Evolutionary conservation across 2,113 vertebrate genomes (phyloP), one percentile per base, ranked within the genome.

Genomic region (Opisthocomus hoazin): DNA sequence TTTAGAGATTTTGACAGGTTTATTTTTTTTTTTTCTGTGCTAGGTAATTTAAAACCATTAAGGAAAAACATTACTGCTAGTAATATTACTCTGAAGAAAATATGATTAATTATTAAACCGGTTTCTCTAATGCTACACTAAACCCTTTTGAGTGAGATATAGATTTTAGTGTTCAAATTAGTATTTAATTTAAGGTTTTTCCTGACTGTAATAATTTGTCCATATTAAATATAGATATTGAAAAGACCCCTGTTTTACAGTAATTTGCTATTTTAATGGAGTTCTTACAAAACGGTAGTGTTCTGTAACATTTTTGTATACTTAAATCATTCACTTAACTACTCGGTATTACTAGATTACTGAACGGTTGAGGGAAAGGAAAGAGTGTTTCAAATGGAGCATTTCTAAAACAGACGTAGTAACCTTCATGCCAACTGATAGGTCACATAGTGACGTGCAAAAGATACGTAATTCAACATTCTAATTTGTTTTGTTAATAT

Each of bases 41-140:
- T 53, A 60, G 64, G 85, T 93, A 80, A 87, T 94, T 91, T 71
- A 96, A 96, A 95, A 58, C 85, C 90, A 94, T 96, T 84, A 94
- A 90, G 65, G 48, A 79, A 94, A 78, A 96, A 60, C 81, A 70
- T 89, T 93, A 87, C 51, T 94, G 74, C 23, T 94, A 89, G 87
- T 90, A 92, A 50, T 93, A 79, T 58, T 96, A 89, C 51, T 87
- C 18, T 94, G 78, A 96, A 95, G 78, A 95, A 96, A 95, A 94
- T 89, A 90, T 46, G 65, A 90, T 96, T 87, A 95, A 96, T 96
- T 89, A 95, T 96, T 96, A 91, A 96, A 88, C 78, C 6, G 0
- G 24, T 89, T 96, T 94, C 57, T 93, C 61, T 94, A 93, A 90
- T 87, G 76, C 69, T 95, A 41, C 43, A 21, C 54, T 69, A 83